A percentile compares a stretch with the other conserved stretches of the same genome.
Evolutionary conservation across 2,113 vertebrate genomes (phyloP).

Genomic region (Pagrus major): DNA sequence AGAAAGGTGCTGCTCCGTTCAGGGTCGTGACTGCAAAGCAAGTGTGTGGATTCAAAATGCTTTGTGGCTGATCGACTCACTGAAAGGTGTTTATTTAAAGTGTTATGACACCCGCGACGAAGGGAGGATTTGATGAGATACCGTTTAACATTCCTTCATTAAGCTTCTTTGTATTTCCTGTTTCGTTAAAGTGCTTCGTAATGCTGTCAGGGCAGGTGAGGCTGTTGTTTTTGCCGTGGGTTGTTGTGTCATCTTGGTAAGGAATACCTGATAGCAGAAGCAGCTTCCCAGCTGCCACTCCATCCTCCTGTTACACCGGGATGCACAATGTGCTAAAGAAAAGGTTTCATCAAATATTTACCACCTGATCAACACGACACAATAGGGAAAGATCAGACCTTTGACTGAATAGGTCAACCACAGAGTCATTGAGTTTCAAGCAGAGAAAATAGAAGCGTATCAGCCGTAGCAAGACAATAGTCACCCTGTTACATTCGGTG

Average conservation of each 20-base stretch:
- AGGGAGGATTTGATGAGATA: neutral
- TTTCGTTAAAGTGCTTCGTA: conserved; percentile 35
- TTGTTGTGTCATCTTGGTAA: conserved; percentile 71
- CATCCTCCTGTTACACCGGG: conserved; percentile 80
- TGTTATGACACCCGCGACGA: neutral
- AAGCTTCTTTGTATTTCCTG: neutral
- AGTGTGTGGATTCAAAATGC: neutral
- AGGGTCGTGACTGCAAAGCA: conserved; percentile 1
- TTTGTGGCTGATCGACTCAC: conserved; percentile 1
- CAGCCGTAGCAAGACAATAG: conserved; percentile 47
- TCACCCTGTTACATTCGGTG: neutral
- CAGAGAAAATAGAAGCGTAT: conserved; percentile 38
- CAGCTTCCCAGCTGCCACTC: conserved; percentile 86
- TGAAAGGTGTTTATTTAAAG: conserved; percentile 27
- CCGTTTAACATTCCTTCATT: neutral
- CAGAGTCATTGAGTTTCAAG: conserved; percentile 75
- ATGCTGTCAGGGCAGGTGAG: conserved; percentile 6
- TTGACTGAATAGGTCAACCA: conserved; percentile 72
- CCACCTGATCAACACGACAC: conserved; percentile 80
- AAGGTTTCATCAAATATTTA: conserved; percentile 90
- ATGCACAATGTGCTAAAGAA: conserved; percentile 82
- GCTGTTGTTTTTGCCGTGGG: conserved; percentile 27
- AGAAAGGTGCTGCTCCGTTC: neutral
- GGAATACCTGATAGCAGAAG: conserved; percentile 78
- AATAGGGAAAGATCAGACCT: conserved; percentile 83